A percentile compares a stretch with the other conserved stretches of the same genome.
These are phyloP conservation scores for Emys orbicularis DNA, from an alignment of 2,797 vertebrate genomes.

Conservation along the genomic window DNA sequence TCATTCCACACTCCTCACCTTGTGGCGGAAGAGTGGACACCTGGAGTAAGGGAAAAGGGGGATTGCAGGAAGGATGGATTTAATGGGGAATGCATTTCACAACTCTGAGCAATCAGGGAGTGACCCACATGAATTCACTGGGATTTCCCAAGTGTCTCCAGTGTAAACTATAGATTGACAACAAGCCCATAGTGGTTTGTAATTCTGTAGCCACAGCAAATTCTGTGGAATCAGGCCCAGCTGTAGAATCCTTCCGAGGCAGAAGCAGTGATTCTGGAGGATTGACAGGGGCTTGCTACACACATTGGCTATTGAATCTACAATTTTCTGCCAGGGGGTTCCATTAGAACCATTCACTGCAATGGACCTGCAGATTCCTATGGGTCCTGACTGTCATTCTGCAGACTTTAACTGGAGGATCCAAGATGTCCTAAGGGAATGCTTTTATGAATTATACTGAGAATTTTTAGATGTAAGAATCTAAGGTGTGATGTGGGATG, in stretches of 20 bases:
- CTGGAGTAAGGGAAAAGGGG: neutral
- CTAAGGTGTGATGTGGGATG: neutral
- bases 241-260: neutral
- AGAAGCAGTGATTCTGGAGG: neutral
- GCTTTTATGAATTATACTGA: neutral
- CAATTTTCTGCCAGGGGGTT: neutral
- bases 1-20: neutral
- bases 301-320: neutral
- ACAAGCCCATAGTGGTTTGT: neutral
- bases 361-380: neutral
- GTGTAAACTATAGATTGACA: neutral
- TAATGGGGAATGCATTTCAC: neutral
- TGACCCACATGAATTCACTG: neutral
- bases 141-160: neutral
- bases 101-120: neutral
- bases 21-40: neutral
- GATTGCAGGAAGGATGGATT: neutral
- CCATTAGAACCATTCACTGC: neutral
- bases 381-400: neutral
- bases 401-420: neutral
- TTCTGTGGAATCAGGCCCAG: neutral
- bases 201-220: neutral
- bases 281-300: neutral
- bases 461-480: neutral
- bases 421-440: neutral